Evolutionary conservation across 2,888 invertebrate species (phyloP).

Genomic region (Pristionchus entomophagus): DNA sequence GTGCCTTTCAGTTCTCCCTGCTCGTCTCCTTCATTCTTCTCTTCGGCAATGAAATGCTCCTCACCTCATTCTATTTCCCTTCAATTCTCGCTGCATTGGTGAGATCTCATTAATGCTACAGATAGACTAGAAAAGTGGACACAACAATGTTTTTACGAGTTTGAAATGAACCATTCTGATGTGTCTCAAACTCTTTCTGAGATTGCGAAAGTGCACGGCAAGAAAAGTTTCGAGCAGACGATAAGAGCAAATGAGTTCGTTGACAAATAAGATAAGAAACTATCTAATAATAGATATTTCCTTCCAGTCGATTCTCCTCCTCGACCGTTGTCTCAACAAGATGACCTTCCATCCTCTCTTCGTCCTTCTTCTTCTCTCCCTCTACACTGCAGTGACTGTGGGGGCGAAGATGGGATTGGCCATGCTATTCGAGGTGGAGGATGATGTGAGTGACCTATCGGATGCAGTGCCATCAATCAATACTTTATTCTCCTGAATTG

Average conservation of each 20-base stretch:
- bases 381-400: neutral
- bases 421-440: constrained; percentile 75
- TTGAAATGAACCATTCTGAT: neutral
- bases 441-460: constrained; percentile 78
- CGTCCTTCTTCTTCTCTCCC: constrained; percentile 50
- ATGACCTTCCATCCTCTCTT: constrained; percentile 62
- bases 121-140: too few relatives aligned
- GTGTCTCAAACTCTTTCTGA: neutral
- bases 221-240: too few relatives aligned
- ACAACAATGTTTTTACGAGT: neutral
- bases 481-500: too few relatives aligned
- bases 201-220: neutral
- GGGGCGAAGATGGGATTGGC: constrained; percentile 37
- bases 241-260: too few relatives aligned
- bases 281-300: neutral
- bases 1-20: constrained; percentile 77
- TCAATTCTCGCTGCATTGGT: constrained; percentile 76
- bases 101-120: too few relatives aligned
- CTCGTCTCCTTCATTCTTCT: constrained; percentile 78
- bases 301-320: constrained; percentile 57
- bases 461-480: too few relatives aligned
- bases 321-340: constrained; percentile 49
- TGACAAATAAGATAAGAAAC: too few relatives aligned
- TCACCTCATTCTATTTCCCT: constrained; percentile 79
- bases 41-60: constrained; percentile 81